phyloP scores from a whole-genome alignment of 2,888 invertebrate species.

The Seira musarum region DNA sequence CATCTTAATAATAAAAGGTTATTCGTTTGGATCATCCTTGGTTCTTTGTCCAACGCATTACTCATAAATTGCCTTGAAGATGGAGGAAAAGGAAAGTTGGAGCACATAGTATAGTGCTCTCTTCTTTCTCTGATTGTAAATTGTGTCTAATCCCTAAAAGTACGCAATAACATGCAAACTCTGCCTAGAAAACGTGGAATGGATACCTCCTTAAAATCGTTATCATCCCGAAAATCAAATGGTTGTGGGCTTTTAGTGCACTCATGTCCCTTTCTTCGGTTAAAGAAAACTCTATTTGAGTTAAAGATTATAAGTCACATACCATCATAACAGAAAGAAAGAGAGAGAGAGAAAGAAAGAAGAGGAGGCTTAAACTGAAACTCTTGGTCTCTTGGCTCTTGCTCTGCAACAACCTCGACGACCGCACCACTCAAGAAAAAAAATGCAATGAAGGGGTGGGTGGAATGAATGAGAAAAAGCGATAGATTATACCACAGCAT shows the following conservation, averaged over 20 bases:
- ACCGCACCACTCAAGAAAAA: slow-evolving; percentile 4
- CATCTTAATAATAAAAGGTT: slow-evolving; percentile 55
- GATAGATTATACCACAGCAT: slow-evolving; percentile 12
- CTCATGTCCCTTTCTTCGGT: not conserved
- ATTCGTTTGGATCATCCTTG: slow-evolving; percentile 44
- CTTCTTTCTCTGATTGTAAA: not conserved
- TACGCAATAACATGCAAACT: not conserved
- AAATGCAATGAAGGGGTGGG: slow-evolving; percentile 21
- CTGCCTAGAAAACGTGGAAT: slow-evolving; percentile 20
- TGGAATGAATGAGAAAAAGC: slow-evolving; percentile 23
- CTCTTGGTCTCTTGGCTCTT: slow-evolving; percentile 4
- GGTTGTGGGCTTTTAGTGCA: slow-evolving; percentile 9
- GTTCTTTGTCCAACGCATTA: slow-evolving; percentile 40
- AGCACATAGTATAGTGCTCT: too few relatives aligned
- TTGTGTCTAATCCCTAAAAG: not conserved
- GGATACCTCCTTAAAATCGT: slow-evolving; percentile 4
- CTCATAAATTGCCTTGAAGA: slow-evolving; percentile 19
- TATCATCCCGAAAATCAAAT: not conserved
- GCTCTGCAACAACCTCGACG: slow-evolving; percentile 6
- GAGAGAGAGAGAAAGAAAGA: not conserved
- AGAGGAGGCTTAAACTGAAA: slow-evolving; percentile 8
- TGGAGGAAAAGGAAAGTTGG: slow-evolving; percentile 16
- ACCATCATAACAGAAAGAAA: slow-evolving; percentile 1
- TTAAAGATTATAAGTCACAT: slow-evolving; percentile 35
- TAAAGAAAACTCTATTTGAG: slow-evolving; percentile 24